Evolutionary conservation across 2,113 vertebrate genomes (phyloP).

Genomic region (Cavia porcellus): DNA sequence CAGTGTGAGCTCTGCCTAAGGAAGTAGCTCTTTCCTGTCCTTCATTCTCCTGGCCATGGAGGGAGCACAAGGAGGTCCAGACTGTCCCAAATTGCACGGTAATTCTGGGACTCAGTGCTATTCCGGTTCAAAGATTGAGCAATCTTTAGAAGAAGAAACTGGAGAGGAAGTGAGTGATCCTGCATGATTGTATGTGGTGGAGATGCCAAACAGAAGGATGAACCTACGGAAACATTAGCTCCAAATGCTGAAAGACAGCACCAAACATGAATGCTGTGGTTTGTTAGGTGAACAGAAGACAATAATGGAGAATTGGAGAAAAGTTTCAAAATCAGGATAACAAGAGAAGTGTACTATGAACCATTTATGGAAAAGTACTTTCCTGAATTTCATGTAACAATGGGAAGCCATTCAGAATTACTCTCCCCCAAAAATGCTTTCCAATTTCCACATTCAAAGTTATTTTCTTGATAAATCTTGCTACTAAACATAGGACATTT

Average conservation of each 20-base stretch:
- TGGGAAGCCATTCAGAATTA: neutral
- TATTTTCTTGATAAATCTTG: slow-evolving; percentile 34
- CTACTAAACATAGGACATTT: neutral
- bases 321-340: neutral
- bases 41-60: neutral
- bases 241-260: neutral
- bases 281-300: neutral
- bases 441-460: neutral
- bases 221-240: neutral
- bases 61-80: neutral
- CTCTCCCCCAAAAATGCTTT: neutral
- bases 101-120: neutral
- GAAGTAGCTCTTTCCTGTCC: neutral
- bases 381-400: slow-evolving; percentile 2
- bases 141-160: neutral
- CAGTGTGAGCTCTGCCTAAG: neutral
- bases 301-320: neutral
- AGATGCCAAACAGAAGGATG: neutral
- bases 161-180: neutral
- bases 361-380: neutral
- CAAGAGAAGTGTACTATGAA: neutral
- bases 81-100: neutral
- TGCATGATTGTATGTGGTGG: neutral
- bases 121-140: neutral
- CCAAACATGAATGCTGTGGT: rapidly evolving